Base-by-base conservation (phyloP, 1,140 invertebrate genomes). In the Neodiprion virginianus region DNA sequence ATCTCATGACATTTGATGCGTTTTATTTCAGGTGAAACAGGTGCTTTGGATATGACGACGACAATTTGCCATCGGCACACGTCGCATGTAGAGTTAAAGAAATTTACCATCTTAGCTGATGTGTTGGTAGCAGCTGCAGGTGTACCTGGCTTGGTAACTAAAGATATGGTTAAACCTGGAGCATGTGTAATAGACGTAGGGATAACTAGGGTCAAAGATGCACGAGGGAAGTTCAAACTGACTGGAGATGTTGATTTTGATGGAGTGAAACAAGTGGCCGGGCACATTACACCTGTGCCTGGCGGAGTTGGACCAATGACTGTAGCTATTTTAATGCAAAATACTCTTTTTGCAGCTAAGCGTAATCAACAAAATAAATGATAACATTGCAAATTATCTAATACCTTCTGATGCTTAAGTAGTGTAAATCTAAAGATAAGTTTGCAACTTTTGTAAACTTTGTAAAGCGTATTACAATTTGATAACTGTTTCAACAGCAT, bases 271-370 rank as follows among this genome's bases (percentile, higher is more conserved):
- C 89, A 95, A 85, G 87, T 95, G 9, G 95, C 95, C 10, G 94
- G 94, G n/a, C 88, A 92, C 48, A 94, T 96, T 48, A 96, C 95
- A 1, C 95, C 95, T 9, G 96, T 96, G 1, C 96, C 96, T 8
- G 96, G 96, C 12, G 96, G 96, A 12, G 95, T 97, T 28, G 96
- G 96, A 0, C 96, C 96, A 1, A 95, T 97, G 93, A 97, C 96
- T 7, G 95, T 97, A 0, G 93, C 95, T 1, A 96, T 96, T 95
- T 86, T 97, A 9, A 95, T 97, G 93, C 91, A 91, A 73, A 97
- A 97, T 81, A 96, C 96, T 0, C 88, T 96, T 23, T 87, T 91
- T 78, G 94, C 95, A 1, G 93, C 94, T 5, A 89, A 89, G 81
- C 87, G 76, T 48, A 80, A 69, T 66, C 80, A 74, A 14, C 71